Conservation (phyloP, 2,888 invertebrate genomes). For the Hypomecis punctinalis region DNA sequence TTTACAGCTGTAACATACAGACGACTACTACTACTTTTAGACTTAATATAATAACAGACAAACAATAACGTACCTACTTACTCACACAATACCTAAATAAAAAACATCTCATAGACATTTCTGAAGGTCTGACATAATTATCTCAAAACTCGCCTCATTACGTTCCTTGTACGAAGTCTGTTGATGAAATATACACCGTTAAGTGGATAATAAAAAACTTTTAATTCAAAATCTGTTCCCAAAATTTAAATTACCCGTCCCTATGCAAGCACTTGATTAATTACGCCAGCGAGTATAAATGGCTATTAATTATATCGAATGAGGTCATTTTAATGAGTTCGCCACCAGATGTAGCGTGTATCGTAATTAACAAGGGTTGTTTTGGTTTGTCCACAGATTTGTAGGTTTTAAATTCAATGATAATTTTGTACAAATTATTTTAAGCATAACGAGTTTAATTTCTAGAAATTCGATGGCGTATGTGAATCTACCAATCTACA, state of each 20-base stretch:
- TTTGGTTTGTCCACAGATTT: background rate
- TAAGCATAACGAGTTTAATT: too few relatives aligned
- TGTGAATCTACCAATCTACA: too few relatives aligned
- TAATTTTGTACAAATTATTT: too few relatives aligned
- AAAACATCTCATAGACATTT: too few relatives aligned
- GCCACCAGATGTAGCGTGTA: background rate
- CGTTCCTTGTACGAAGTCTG: background rate
- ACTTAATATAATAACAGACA: too few relatives aligned
- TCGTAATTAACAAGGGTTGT: slow-evolving; percentile 24
- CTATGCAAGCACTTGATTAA: slow-evolving; percentile 26
- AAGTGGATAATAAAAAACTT: background rate
- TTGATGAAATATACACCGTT: background rate
- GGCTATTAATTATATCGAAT: slow-evolving; percentile 29
- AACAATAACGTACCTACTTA: too few relatives aligned
- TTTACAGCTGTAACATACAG: too few relatives aligned
- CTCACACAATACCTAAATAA: too few relatives aligned
- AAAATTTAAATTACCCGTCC: slow-evolving; percentile 24
- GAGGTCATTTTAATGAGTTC: slow-evolving; percentile 27
- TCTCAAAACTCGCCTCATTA: background rate
- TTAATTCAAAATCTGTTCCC: slow-evolving; percentile 1
- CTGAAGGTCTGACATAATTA: too few relatives aligned
- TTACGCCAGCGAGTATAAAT: slow-evolving; percentile 26
- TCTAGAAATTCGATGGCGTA: too few relatives aligned
- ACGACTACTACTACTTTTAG: too few relatives aligned
- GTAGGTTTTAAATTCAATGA: background rate